Base-by-base conservation (phyloP, 2,797 vertebrate species). In the Chelidonichthys spinosus region DNA sequence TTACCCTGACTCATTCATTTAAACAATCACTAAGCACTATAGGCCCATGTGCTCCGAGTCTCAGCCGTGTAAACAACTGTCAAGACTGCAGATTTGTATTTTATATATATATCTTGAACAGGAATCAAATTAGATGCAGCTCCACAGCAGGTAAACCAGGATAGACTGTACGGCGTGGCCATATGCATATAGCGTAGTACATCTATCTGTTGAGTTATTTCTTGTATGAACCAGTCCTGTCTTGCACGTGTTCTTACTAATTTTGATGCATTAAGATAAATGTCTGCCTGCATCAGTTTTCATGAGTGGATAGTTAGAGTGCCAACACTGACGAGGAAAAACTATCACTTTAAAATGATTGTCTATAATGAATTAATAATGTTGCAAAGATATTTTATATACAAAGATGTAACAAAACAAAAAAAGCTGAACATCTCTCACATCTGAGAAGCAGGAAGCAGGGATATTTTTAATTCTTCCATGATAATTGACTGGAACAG, bases 41-140 rank as follows among this genome's bases (percentile, higher is more conserved):
- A n/a, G 53, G 32, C 44, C 17, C 64, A 55, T 71, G 54, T 65
- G 74, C 46, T 77, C 25, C 18, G 37, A 47, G 70, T 62, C 73
- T 70, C 49, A 58, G 79, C 68, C 36, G 10, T 71, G 77, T 84
- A 69, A 64, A 75, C 11, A 6, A 36, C 39, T 80, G 70, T 72
- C 47, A 54, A 60, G 17, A 70, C 52, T 56, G 53, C 49, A 56
- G 50, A 15, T 59, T 73, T 65, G 15, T 46, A 46, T 72, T 32
- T 64, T 49, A 4, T 64, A 32, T 15, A 7, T 70, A 50, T 46
- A 46, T 62, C n/a, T 74, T 64, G 72, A 64, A 58, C 14, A 55
- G 44, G 53, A 37, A 62, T 84, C 47, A 64, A 17, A 75, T 78
- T 59, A 37, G 35, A 83, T 42, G 47, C 61, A 32, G 15, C 44